Evolutionary conservation across 2,113 vertebrate species (phyloP), one percentile per base, ranked within the genome.

Genomic region (Heterotilapia buettikoferi): DNA sequence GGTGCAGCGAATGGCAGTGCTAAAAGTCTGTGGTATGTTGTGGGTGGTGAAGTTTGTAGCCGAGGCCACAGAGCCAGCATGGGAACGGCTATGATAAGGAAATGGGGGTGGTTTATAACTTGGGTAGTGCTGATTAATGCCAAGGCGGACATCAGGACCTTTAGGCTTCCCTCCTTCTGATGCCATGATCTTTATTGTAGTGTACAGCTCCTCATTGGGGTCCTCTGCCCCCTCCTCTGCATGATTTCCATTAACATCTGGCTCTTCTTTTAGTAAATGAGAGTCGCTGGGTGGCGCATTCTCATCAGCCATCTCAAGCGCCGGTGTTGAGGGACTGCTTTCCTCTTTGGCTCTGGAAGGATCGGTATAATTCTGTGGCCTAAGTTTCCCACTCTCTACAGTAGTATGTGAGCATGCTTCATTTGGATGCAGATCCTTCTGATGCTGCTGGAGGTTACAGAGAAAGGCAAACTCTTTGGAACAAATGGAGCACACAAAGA

Each of bases 171-270:
- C 95, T 82, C 98, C 97, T 54, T 98, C 98, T n/a, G 99, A 98
- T 18, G 99, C 98, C 99, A 99, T 99, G 86, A 99, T 98, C 94
- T 99, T 99, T 94, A 99, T 99, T 91, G 98, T 99, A 66, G 98
- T 99, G 95, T 99, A 99, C 29, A 99, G 97, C 95, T 99, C 99
- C 92, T 99, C 99, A 0, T 98, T 98, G 56, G 98, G 97, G 91
- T 99, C 98, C 6, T 99, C 98, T 2, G 96, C 84, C 12, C 96
- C 80, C 84, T 97, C 97, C 6, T 97, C 97, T 26, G 96, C 93
- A 18, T 93, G 90, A 81, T 95, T 87, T 4, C 92, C 94, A 2
- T 95, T 94, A 29, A 94, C 87, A 26, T 92, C 93, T 3, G 87
- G 52, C 66, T 93, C 94, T 43, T 96, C 92, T 85, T 92, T 92